Conservation (phyloP, 2,113 vertebrate species). For the Microcebus ravelobensis region DNA sequence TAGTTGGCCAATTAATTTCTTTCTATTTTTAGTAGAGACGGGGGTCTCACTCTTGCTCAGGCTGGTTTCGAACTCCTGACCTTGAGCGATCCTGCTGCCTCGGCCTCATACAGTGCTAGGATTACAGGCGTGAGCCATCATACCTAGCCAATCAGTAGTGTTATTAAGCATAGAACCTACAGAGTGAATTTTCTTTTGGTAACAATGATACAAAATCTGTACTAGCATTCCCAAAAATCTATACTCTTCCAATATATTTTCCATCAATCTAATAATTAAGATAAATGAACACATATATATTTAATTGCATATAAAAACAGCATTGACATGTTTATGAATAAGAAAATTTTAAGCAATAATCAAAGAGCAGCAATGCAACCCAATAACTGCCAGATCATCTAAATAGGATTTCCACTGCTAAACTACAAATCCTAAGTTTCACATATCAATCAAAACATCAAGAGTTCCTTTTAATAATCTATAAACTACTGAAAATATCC, state of each 20-base stretch:
- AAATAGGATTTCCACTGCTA: neutral
- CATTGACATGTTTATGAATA: neutral
- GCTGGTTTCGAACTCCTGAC: too few species aligned
- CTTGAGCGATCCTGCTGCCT: too few species aligned
- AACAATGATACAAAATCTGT: neutral
- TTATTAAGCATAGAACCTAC: neutral
- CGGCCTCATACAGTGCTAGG: too few species aligned
- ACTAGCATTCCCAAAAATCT: neutral
- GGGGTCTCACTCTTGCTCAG: too few species aligned
- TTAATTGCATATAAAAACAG: neutral
- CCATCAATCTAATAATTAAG: neutral
- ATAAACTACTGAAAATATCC: constrained; percentile 36
- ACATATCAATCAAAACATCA: constrained; percentile 5
- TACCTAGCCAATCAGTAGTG: too few species aligned
- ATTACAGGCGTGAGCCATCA: too few species aligned
- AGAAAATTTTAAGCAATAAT: neutral
- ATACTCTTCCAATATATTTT: neutral
- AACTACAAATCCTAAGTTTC: constrained; percentile 27
- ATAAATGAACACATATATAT: neutral
- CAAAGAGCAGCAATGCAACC: neutral
- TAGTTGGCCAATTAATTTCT: too few species aligned
- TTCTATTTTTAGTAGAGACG: too few species aligned
- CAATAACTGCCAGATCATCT: neutral
- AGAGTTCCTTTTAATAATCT: neutral
- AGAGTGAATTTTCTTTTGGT: neutral